phyloP scores from a whole-genome alignment of 1,140 invertebrate species.

The Daktulosphaira vitifoliae region DNA sequence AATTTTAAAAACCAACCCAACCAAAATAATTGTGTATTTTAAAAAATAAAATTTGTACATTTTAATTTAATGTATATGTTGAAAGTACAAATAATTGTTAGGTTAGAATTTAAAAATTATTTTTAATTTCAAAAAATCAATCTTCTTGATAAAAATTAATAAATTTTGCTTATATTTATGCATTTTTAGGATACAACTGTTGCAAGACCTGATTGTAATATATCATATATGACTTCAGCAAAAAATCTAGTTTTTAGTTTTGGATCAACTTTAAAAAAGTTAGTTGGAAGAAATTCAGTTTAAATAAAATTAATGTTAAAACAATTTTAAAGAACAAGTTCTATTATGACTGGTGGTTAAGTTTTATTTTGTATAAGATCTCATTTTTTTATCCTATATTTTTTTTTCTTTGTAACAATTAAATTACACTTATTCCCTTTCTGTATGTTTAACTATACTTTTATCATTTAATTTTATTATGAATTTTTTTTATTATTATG shows the following conservation, averaged over 20 bases:
- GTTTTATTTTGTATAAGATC: conserved; percentile 5
- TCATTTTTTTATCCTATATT: conserved; percentile 1
- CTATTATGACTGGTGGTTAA: not conserved
- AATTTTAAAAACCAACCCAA: too few relatives aligned
- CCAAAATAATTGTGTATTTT: too few relatives aligned
- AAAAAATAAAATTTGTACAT: too few relatives aligned
- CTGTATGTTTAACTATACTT: too few relatives aligned
- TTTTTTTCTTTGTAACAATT: not conserved
- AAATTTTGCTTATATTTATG: too few relatives aligned
- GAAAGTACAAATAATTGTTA: too few relatives aligned
- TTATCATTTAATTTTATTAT: not conserved
- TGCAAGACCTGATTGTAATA: not conserved
- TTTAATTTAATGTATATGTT: too few relatives aligned
- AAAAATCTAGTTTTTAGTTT: conserved; percentile 23
- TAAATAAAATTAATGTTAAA: not conserved
- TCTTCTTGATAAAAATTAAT: too few relatives aligned
- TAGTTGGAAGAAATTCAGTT: conserved; percentile 26
- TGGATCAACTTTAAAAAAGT: conserved; percentile 26
- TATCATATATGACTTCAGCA: conserved; percentile 17
- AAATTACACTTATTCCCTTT: not conserved
- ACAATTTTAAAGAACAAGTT: not conserved
- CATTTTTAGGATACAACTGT: conserved; percentile 19
- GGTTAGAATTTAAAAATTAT: too few relatives aligned
- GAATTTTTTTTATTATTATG: too few relatives aligned
- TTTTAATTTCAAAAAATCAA: too few relatives aligned